These are phyloP conservation scores for Bombus impatiens DNA, from an alignment of 1,140 invertebrate species.

Conservation along the genomic window DNA sequence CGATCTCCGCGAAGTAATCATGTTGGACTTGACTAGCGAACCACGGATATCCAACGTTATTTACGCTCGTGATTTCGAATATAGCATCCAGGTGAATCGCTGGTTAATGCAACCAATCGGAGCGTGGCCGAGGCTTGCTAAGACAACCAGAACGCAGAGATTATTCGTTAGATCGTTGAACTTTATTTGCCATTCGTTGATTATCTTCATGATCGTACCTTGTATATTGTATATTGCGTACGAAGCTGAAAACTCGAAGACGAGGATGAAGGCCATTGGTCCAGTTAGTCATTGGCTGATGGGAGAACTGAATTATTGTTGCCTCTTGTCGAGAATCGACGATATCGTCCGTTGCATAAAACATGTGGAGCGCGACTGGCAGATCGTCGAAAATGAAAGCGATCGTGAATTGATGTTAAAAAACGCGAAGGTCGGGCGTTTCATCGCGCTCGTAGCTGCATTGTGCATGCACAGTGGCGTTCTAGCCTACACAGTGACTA, in stretches of 20 bases:
- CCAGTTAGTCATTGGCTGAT: conserved; percentile 72
- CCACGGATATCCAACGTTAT: background rate
- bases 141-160: background rate
- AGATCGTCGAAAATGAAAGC: background rate
- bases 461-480: conserved; percentile 70
- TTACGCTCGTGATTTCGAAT: conserved; percentile 29
- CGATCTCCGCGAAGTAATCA: background rate
- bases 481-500: conserved; percentile 69
- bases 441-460: conserved; percentile 58
- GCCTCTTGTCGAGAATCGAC: conserved; percentile 42
- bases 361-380: conserved; percentile 54
- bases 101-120: conserved; percentile 61
- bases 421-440: conserved; percentile 46
- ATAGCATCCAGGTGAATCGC: conserved; percentile 50
- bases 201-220: conserved; percentile 44
- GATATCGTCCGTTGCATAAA: conserved; percentile 63
- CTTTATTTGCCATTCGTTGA: conserved; percentile 30
- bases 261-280: conserved; percentile 68
- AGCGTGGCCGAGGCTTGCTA: conserved; percentile 18
- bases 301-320: conserved; percentile 71
- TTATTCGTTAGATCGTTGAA: background rate
- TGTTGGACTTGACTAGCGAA: background rate
- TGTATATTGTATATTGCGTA: conserved; percentile 52
- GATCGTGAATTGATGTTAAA: conserved; percentile 52
- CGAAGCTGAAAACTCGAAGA: conserved; percentile 54